Base-by-base conservation (phyloP, 2,888 invertebrate genomes). In the Camponotus fellah region DNA sequence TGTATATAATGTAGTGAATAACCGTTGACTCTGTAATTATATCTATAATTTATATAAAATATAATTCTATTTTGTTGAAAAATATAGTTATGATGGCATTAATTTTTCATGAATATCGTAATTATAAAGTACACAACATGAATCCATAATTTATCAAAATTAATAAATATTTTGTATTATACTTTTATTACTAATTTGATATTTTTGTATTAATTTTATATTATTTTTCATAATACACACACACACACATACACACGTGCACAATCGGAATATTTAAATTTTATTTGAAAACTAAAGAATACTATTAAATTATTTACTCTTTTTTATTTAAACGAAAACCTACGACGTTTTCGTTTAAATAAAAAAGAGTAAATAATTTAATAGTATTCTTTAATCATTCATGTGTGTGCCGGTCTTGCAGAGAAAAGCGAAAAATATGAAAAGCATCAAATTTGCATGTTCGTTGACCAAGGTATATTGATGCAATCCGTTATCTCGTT, bases 401-500 rank as follows among this genome's bases (percentile, higher is more conserved):
- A 21, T 3, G 1, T 17, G 43, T 9, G 12, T 12, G 21, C 3
- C 40, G 17, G 12, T 8, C 53, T 40, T 32, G 10, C 14, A 12
- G 37, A 3, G 8, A 12, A 65, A 65, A 21, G 34, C 14, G 46
- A 12, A 9, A 34, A 56, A 68, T 3, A 26, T 26, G 26, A 66
- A 71, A 60, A 21, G 3, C 14, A 12, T 32, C 12, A 46, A 60
- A 60, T 17, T 66, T 12, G 43, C 65, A 26, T 26, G 40, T 6
- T 26, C 69, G 71, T 37, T 69, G 69, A 58, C 17, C 46, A 21
- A 60, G 58, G 21, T 69, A 79, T 60, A 77, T 68, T 79, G 68
- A 76, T 69, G 64, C 40, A 34, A 56, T 49, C 21, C 43, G 53
- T 49, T 56, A 79, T 60, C 62, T 56, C 37, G 80, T 72, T 82